These are phyloP conservation scores for Schrankia costaestrigalis DNA, from an alignment of 2,888 invertebrate genomes.

Conservation along the genomic window DNA sequence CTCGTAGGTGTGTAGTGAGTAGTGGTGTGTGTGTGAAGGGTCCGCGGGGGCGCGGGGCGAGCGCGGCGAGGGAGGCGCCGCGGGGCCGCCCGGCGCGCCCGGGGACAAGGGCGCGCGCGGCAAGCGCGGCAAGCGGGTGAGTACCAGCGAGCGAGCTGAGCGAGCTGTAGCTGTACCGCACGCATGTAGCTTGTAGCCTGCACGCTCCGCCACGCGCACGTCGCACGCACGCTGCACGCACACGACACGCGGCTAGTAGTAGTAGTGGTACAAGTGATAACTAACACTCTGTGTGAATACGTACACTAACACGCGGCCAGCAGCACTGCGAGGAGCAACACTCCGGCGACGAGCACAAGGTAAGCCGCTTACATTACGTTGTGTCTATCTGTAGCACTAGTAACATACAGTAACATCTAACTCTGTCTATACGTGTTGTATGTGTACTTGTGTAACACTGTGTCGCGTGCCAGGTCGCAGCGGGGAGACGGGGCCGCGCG, in stretches of 20 bases:
- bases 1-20: background rate
- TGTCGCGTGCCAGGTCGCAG: slow-evolving; percentile 88
- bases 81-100: slow-evolving; percentile 87
- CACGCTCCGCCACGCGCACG: background rate
- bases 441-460: slow-evolving; percentile 31
- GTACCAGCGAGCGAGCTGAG: slow-evolving; percentile 7
- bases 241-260: slow-evolving; percentile 22
- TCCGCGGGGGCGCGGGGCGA: slow-evolving; percentile 86
- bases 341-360: background rate
- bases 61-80: slow-evolving; percentile 89
- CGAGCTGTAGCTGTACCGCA: background rate
- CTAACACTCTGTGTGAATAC: slow-evolving; percentile 19
- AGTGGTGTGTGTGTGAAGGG: slow-evolving; percentile 63
- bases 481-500: slow-evolving; percentile 88
- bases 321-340: background rate
- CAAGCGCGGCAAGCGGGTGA: slow-evolving; percentile 96
- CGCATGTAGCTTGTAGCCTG: background rate
- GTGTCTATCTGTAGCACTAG: background rate
- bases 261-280: slow-evolving; percentile 59
- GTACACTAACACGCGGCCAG: background rate
- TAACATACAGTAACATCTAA: too few relatives aligned
- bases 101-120: slow-evolving; percentile 96
- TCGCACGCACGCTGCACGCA: slow-evolving; percentile 16
- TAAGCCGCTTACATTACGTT: slow-evolving; percentile 1
- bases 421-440: too few relatives aligned